These are phyloP conservation scores for Avahi laniger DNA, from an alignment of 2,797 vertebrate species.

Conservation along the genomic window DNA sequence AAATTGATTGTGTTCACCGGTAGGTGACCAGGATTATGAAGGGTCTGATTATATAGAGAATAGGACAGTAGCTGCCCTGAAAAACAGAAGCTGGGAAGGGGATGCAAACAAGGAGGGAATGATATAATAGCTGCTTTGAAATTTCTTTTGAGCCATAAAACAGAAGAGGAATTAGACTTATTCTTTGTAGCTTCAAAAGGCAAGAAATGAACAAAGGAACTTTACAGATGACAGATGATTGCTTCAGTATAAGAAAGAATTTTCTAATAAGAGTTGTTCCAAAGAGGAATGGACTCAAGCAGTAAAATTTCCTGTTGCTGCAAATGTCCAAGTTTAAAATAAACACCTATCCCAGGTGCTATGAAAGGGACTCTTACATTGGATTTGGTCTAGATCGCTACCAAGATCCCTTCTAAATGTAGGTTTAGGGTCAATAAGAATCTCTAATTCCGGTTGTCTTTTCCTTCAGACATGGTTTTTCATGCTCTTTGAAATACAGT, in stretches of 20 bases:
- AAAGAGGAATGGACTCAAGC: not conserved
- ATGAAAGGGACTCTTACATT: not conserved
- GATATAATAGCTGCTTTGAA: not conserved
- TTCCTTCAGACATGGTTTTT: not conserved
- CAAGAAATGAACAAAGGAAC: slow-evolving; percentile 35
- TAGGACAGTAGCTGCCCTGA: not conserved
- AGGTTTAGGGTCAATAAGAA: not conserved
- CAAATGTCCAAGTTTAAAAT: not conserved
- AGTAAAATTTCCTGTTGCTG: slow-evolving; percentile 8
- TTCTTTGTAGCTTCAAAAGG: slow-evolving; percentile 4
- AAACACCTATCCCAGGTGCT: not conserved
- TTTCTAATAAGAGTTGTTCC: slow-evolving; percentile 34
- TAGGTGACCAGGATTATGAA: not conserved
- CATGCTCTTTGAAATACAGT: not conserved
- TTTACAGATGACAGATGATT: slow-evolving; percentile 27
- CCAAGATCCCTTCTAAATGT: not conserved
- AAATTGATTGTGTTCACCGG: not conserved
- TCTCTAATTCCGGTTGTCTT: not conserved
- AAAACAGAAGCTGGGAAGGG: not conserved
- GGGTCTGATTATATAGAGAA: not conserved
- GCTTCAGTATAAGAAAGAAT: not conserved
- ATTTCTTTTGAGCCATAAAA: slow-evolving; percentile 20
- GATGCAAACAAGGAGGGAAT: not conserved
- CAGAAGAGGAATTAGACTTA: slow-evolving; percentile 11
- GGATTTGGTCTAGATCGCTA: not conserved